Evolutionary conservation across 2,888 invertebrate genomes (phyloP), one percentile per base, ranked within the genome.

Genomic region (Dyspetes luteomarginatus): DNA sequence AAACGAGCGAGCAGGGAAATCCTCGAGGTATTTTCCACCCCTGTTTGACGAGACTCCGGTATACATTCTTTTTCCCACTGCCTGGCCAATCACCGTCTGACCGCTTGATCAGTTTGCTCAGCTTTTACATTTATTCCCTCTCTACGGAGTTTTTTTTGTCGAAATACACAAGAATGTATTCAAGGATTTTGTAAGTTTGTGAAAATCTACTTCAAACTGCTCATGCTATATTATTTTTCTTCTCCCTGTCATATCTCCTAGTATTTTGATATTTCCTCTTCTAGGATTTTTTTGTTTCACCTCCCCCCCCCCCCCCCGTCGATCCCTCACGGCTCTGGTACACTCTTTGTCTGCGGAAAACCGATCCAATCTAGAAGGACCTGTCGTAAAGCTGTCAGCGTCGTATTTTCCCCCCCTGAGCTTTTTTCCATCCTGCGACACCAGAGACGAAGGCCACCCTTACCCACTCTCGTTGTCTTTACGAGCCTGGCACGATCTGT

Each of bases 321-420:
- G 12, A 36, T 1, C 52, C n/a, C n/a, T n/a, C n/a, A n/a, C n/a
- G n/a, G n/a, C n/a, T n/a, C n/a, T n/a, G n/a, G n/a, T n/a, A 15
- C 41, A 9, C 26, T 17, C 45, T 26, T 48, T 24, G 45, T 58
- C 58, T 30, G 30, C 19, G 24, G 65, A 45, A 19, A 30, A 30
- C 52, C 65, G 64, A 79, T 75, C 74, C 69, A 74, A 79, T 79
- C 74, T 74, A 36, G 19, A 41, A 17, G 28, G 17, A 73, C 48
- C n/a, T 22, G 41, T 74, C 69, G 74, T 81, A 78, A 78, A 81
- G 78, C 81, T 78, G 78, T 74, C 78, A 69, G 30, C 60, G 71
- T 48, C 65, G 74, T 45, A 45, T 65, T 19, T 71, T n/a, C 24
- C 24, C 24, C 2, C 4, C n/a, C n/a, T n/a, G n/a, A 12, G 4